Percentiles rank a stretch among this genome's conserved stretches.
Evolutionary conservation across 2,888 invertebrate species (phyloP).

Genomic region (Tetranychus piercei): DNA sequence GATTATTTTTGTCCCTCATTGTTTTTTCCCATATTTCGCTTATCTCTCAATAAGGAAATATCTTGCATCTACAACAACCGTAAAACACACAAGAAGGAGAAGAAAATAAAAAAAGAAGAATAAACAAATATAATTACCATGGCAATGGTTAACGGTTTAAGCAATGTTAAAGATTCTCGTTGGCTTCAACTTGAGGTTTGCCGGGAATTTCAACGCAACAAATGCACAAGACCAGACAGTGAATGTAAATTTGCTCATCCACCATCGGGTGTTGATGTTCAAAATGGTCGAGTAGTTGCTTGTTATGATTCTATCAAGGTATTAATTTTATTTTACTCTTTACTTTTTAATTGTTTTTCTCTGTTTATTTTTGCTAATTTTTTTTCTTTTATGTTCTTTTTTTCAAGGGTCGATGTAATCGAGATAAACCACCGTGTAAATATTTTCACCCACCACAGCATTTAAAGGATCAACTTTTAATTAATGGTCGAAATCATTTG

Average conservation of each 20-base stretch:
- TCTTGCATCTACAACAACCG: too few relatives aligned
- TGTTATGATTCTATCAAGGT: constrained; percentile 99
- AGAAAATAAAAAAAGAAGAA: too few relatives aligned
- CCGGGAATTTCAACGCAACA: constrained; percentile 97
- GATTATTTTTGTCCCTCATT: too few relatives aligned
- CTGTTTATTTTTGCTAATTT: constrained; percentile 3
- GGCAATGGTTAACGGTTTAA: constrained; percentile 3
- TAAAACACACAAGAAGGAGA: too few relatives aligned
- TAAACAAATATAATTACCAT: too few relatives aligned
- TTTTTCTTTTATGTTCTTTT: background rate
- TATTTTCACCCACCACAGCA: constrained; percentile 99
- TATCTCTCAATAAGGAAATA: too few relatives aligned
- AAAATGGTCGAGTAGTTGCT: constrained; percentile 97
- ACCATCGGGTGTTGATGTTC: constrained; percentile 96
- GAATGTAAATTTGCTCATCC: constrained; percentile 99
- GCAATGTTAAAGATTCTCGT: constrained; percentile 92
- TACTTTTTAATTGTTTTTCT: constrained; percentile 4
- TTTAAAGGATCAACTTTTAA: constrained; percentile 96
- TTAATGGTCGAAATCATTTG: constrained; percentile 97
- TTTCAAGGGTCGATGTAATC: constrained; percentile 91
- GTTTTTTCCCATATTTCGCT: too few relatives aligned
- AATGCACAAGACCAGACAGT: constrained; percentile 83
- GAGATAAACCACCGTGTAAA: constrained; percentile 99
- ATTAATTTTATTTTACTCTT: constrained; percentile 33
- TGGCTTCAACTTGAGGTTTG: constrained; percentile 92